Conservation (phyloP, 2,113 vertebrate species). For the Tychaedon coryphoeus region DNA sequence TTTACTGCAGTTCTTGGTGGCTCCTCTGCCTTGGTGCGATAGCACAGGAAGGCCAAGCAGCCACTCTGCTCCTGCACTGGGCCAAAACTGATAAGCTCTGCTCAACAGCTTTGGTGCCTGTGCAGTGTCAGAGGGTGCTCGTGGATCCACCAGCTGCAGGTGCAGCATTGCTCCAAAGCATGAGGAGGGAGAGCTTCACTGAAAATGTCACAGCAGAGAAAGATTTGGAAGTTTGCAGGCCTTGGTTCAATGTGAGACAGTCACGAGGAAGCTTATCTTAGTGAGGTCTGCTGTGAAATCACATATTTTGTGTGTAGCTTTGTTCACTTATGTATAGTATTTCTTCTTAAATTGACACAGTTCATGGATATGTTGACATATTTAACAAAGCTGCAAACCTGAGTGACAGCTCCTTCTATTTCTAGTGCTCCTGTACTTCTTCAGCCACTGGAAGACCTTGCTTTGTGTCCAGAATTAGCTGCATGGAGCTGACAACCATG, state of each 20-base stretch:
- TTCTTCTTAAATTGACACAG: background rate
- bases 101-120: background rate
- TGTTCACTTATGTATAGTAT: background rate
- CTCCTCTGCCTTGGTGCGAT: background rate
- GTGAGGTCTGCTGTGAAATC: background rate
- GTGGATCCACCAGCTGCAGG: background rate
- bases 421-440: background rate
- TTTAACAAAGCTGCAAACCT: background rate
- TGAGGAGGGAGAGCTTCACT: accelerated
- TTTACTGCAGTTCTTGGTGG: background rate
- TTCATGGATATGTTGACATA: background rate
- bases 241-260: background rate
- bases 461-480: background rate
- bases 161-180: background rate
- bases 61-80: background rate
- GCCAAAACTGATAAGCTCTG: background rate
- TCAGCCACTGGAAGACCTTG: background rate
- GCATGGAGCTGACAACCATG: background rate
- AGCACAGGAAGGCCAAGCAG: background rate
- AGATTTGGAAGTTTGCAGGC: background rate
- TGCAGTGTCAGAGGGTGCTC: background rate
- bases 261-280: background rate
- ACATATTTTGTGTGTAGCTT: background rate
- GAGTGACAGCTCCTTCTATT: background rate
- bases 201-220: background rate